Evolutionary conservation across 2,888 invertebrate genomes (phyloP), one percentile per base, ranked within the genome.

Genomic region (Frankliniella fusca): DNA sequence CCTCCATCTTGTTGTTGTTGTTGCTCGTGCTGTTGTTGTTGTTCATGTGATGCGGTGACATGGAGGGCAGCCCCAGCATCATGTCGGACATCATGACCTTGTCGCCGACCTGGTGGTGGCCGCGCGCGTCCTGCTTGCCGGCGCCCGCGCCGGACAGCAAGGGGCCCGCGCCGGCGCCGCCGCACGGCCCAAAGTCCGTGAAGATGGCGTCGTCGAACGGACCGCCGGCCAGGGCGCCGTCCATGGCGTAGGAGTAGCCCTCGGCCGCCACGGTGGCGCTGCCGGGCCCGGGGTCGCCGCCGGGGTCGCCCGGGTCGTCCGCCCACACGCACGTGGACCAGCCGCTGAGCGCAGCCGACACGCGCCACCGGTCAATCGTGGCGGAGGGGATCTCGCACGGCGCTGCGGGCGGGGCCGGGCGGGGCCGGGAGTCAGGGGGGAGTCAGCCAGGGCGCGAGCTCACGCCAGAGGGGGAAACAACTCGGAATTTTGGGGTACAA

Each of bases 121-220:
- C 85, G 27, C 85, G 82, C 12, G 85, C 82, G 81, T 82, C 82
- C 70, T 83, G 76, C 81, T 84, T 84, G 84, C 85, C 79, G 83
- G 84, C 84, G 20, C 84, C 84, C 83, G 83, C 85, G 80, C 84
- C 83, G 82, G 83, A 83, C 48, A 84, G 80, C 84, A 82, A 84
- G 81, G 83, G 84, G 84, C 82, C 85, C 81, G 79, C 84, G 83
- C 48, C 88, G 86, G 91, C 88, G 84, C 89, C 89, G 15, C 93
- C 90, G 83, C 90, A 92, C 85, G 90, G 91, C 50, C 90, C 89
- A 86, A 94, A 95, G 88, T 95, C 95, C 85, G 92, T 90, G 88
- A 95, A 95, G 87, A 94, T 92, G 86, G 94, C 93, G 87, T 95
- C 95, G 87, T 95, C 95, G 88, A 95, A 93, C 54, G 91, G 91